Base-by-base conservation (phyloP, 2,113 vertebrate genomes). In the Octodon degus region DNA sequence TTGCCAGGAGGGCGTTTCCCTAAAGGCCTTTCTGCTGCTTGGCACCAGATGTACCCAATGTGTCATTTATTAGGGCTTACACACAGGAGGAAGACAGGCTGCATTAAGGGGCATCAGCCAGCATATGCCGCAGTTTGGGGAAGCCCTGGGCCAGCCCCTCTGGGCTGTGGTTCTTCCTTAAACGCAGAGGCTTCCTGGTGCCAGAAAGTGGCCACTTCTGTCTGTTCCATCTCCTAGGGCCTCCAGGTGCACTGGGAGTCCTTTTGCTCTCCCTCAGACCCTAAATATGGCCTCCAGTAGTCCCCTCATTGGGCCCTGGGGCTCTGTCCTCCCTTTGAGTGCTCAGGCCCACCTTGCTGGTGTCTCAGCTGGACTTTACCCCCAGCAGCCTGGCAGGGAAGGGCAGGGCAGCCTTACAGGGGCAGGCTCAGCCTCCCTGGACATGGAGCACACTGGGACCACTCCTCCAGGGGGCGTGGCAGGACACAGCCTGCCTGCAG, bases 401-500 rank as follows among this genome's bases (percentile, higher is more conserved):
- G n/a, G 70, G 37, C 37, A 76, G 72, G 19, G 2, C 68, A 47
- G 77, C 34, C 37, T 32, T 7, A 55, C 24, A 19, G 68, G 24
- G 24, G n/a, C 30, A 3, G 30, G 30, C 27, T 3, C 43, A 7
- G 25, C 74, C 27, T 79, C 43, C 13, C 43, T 30, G 43, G 76
- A 14, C 32, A 12, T 32, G 43, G 27, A 30, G 1, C 0, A 0
- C 55, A 5, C n/a, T 32, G 1, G 17, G 7, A 14, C 0, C 22
- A 40, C 47, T 13, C 24, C 12, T 8, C 22, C 2, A 4, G 27
- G 27, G 16, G 9, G 34, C 53, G 16, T 90, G 63, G n/a, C 86
- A 87, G 86, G 50, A 24, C 55, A 5, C 25, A 53, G 58, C 43
- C 67, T 77, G 67, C 2, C 5, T 25, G 24, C 25, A 37, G 86